Evolutionary conservation across 2,888 invertebrate species (phyloP), one percentile per base, ranked within the genome.

Genomic region (Cephus pulcher): DNA sequence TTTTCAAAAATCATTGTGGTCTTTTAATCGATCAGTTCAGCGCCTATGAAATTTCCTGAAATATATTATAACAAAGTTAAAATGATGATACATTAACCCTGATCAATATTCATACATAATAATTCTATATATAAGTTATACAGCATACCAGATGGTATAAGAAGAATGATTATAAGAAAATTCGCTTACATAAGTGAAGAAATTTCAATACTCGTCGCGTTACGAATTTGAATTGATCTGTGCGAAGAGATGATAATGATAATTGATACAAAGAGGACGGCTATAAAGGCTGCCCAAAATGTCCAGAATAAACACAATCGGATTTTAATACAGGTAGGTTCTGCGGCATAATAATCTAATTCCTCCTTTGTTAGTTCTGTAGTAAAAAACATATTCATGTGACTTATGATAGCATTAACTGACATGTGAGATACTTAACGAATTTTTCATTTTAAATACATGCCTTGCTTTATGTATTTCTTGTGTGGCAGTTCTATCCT

Each of bases 271-370:
- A 71, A 33, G 30, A 89, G 76, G 33, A 88, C 84, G 4, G 84
- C 75, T 74, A 87, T 73, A 37, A 89, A 82, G 6, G 83, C 82
- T 11, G 78, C 78, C 89, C 89, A 89, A 34, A 89, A 85, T 11
- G 81, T 79, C 89, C 89, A 89, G 79, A 89, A 89, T 32, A 89
- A 79, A 76, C 83, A 86, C 12, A 89, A 76, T 6, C 89, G 88
- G 34, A 87, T 75, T 77, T 83, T 89, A 78, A 89, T 88, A 84
- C 86, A 89, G 30, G 80, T 15, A 1, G 89, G 89, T 76, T 81
- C 77, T 3, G 84, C 86, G 4, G 83, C 79, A 34, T 87, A 84
- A 76, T 87, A 86, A 35, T 78, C 80, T 76, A 86, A 84, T 74
- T 86, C 84, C 69, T 84, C 85, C n/a, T 75, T 80, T 4, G 82